Conservation (phyloP, 2,797 vertebrate genomes). For the Danio aesculapii region DNA sequence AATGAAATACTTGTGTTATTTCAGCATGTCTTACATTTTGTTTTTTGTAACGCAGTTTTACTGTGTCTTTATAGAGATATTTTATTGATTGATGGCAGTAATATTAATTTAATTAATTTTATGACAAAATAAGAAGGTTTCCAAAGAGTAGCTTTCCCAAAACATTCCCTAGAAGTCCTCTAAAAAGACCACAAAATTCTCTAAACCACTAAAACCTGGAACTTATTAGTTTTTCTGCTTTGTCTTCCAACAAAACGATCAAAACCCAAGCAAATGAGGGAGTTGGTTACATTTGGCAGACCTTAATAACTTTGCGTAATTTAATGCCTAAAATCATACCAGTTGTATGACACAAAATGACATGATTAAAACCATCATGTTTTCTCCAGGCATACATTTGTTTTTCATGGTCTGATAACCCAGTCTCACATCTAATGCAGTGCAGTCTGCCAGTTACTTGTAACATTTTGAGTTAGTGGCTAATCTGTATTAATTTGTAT, state of each 20-base stretch:
- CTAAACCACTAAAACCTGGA: conserved; percentile 21
- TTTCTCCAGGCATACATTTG: conserved; percentile 29
- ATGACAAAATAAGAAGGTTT: not conserved
- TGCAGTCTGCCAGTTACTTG: no score
- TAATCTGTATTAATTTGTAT: no score
- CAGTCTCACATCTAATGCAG: not conserved
- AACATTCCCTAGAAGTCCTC: not conserved
- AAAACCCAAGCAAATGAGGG: conserved; percentile 25
- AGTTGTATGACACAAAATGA: conserved; percentile 30
- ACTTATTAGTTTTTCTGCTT: conserved; percentile 34
- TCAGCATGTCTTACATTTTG: not conserved
- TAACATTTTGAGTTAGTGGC: no score
- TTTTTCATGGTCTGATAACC: conserved; percentile 13
- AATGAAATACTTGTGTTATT: not conserved
- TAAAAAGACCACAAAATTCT: not conserved
- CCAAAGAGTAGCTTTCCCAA: not conserved
- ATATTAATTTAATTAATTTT: conserved; percentile 15
- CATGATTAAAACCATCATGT: conserved; percentile 38
- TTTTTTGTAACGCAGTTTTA: not conserved
- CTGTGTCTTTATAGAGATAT: not conserved
- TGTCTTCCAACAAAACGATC: conserved; percentile 22
- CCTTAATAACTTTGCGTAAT: conserved; percentile 18
- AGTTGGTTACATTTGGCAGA: conserved; percentile 21
- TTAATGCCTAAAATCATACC: conserved; percentile 41
- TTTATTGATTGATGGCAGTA: conserved; percentile 3